Evolutionary conservation across 2,113 vertebrate species (phyloP), one percentile per base, ranked within the genome.

Genomic region (Heteronetta atricapilla): DNA sequence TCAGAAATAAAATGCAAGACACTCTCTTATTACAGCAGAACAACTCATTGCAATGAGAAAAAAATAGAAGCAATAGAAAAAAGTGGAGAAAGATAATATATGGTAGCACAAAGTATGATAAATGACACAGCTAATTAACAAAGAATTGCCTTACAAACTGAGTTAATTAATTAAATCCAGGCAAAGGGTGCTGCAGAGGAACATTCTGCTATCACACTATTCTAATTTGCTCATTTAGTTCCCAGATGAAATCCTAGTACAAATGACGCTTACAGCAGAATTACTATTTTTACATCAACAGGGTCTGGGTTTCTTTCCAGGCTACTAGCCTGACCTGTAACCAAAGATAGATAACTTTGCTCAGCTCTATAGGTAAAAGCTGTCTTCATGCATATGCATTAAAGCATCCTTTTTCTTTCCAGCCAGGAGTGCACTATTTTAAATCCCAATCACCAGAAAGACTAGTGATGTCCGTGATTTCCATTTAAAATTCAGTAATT

Each of bases 151-250:
- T 66, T 46, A 26, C 10, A 66, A 74, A 68, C 31, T 46, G 34
- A 46, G 19, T 82, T 31, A 96, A 96, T 93, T 92, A 44, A 96
- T 93, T 64, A 91, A 88, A 31, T n/a, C 20, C 78, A 70, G 56
- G 6, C 72, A 20, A 67, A 88, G 78, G 82, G 70, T 44, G 50
- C 84, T 69, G 18, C 50, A 33, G 95, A 86, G 63, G 48, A 85
- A 50, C 31, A 6, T 36, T 29, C 18, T 70, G 81, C 52, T 82
- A 79, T 6, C 36, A 13, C 69, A 63, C 13, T 8, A 58, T 66
- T 92, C 76, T 23, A 52, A 42, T 11, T 1, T 0, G 40, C 48
- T 67, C 46, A n/a, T 36, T 15, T 46, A 13, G 84, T 48, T 28
- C 40, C 56, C 73, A 19, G 40, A 52, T 28, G 46, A 84, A 62